Evolutionary conservation across 1,140 invertebrate species (phyloP), one percentile per base, ranked within the genome.

Genomic region (Chlorops oryzae): DNA sequence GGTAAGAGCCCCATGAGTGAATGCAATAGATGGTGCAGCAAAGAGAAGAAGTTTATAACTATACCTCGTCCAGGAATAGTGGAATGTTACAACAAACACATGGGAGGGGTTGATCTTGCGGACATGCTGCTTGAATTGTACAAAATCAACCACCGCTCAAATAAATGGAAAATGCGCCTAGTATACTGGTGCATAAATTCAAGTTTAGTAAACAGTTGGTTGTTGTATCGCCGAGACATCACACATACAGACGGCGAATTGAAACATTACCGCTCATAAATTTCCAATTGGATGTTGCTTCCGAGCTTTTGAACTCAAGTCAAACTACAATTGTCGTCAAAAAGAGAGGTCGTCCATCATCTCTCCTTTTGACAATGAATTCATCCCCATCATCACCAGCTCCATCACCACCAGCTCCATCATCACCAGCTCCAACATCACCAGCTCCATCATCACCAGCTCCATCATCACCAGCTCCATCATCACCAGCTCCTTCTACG

Each of bases 281-380:
- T 32, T 32, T 32, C 27, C 35, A 38, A 38, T 38, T n/a, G 7
- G 20, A 17, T 38, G 15, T n/a, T 17, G n/a, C 15, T 38, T 38
- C n/a, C 15, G 15, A 18, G 20, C 35, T 12, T n/a, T 17, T 18
- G n/a, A 17, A 42, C 40, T 4, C 40, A 42, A 42, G 40, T 42
- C 40, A 42, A 42, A 42, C 40, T 23, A 23, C 40, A 42, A 23
- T 22, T 42, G 21, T 42, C 21, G 21, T 23, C 1, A 42, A 23
- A 21, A 42, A 42, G 20, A 42, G 40, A 42, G 40, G 40, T 42
- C 40, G 20, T 23, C 40, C 40, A 42, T 42, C 40, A 42, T 18
- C 17, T 21, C 5, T 52, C 43, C 44, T 42, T 52, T 52, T 48
- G 51, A 52, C 39, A 52, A 48, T 47, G 51, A 47, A 52, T 28